Evolutionary conservation across 64 coral and sea anemone genomes (phyloP), one percentile per base, ranked within the genome.

Genomic region (Exaiptasia diaphana): DNA sequence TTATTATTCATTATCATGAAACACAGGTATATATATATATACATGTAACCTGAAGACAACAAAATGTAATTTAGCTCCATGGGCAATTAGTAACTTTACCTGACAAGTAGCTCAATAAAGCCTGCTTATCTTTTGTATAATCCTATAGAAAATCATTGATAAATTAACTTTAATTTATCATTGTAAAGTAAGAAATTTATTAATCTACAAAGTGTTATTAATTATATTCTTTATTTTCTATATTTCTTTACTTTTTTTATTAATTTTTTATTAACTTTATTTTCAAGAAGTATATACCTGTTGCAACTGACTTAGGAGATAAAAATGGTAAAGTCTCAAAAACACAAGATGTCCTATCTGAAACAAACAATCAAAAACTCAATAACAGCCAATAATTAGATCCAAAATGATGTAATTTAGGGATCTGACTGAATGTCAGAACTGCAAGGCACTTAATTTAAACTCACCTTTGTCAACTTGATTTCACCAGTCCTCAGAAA

Each of bases 321-420:
- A 79, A 67, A 83, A 72, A 55, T 80, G 85, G 31, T 89, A 89
- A 9, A 94, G 75, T 85, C 91, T 89, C 17, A 77, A 62, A 54
- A 94, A 94, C 48, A 88, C 86, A 37, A 94, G 49, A 36, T 94
- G 64, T n/a, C 86, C 91, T 80, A 94, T 89, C 91, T 94, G 74
- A 64, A 82, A 73, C 9, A 53, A 55, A 15, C 12, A 0, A 52
- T 59, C 18, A 77, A 35, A 61, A 15, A 46, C 5, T 46, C 15
- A 46, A 46, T 6, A 8, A 46, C 43, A 8, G 6, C 5, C 6
- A 46, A 46, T 7, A 46, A 46, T 46, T 46, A 8, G 15, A 46
- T 46, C 43, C 15, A 8, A 46, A 8, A 46, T 6, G 43, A 12
- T 71, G 22, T 37, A 23, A n/a, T 18, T 5, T 25, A 12, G 0